phyloP scores from a whole-genome alignment of 2,113 vertebrate species.

The Zosterops lateralis region DNA sequence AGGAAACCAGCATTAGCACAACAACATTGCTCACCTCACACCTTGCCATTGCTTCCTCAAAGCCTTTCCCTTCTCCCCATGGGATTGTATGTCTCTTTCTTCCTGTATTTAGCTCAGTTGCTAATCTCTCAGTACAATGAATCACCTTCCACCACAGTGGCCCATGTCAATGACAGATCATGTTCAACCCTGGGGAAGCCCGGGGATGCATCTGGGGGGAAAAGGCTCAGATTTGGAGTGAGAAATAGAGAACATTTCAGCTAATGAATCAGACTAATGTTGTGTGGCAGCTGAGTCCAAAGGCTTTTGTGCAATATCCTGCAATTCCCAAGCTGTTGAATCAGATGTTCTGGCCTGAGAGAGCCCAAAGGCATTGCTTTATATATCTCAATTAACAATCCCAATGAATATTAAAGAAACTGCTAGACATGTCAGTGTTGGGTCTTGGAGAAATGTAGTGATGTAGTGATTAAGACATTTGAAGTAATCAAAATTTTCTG shows the following conservation, averaged over 20 bases:
- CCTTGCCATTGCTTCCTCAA: not conserved
- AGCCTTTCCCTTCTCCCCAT: not conserved
- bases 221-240: not conserved
- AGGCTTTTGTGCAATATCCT: slow-evolving; percentile 29
- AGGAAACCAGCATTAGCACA: not conserved
- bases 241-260: slow-evolving; percentile 25
- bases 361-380: slow-evolving; percentile 53
- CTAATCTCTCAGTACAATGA: not conserved
- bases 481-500: not conserved
- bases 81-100: not conserved
- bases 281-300: slow-evolving; percentile 43
- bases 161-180: not conserved
- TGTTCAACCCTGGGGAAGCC: not conserved
- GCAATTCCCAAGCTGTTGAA: slow-evolving; percentile 32
- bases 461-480: not conserved
- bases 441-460: not conserved
- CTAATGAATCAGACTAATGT: slow-evolving; percentile 40
- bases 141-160: not conserved
- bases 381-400: slow-evolving; percentile 60
- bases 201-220: not conserved
- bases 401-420: slow-evolving; percentile 16
- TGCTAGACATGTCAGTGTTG: not conserved
- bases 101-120: not conserved
- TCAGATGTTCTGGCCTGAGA: slow-evolving; percentile 37
- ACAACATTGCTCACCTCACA: not conserved